phyloP scores from a whole-genome alignment of 2,113 vertebrate genomes.

The Dasyurus viverrinus region DNA sequence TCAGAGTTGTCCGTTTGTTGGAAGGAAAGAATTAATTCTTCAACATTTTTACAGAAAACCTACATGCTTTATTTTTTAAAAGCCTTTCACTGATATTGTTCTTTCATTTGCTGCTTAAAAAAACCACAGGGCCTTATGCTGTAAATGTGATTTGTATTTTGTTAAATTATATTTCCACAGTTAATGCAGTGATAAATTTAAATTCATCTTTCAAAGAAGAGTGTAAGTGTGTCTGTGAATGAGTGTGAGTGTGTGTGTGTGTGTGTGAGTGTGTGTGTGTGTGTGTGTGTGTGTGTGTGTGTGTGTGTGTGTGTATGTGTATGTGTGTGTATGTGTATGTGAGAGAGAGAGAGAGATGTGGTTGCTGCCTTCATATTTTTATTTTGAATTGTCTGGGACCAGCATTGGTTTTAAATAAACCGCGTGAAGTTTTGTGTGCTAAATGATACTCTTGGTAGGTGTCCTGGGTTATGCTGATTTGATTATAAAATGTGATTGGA shows the following conservation, averaged over 20 bases:
- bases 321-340: too few species aligned
- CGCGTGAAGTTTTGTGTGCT: slow-evolving; percentile 74
- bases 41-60: slow-evolving; percentile 67
- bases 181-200: slow-evolving; percentile 70
- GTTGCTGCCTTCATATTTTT: slow-evolving; percentile 77
- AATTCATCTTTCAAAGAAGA: slow-evolving; percentile 75
- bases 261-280: slow-evolving; percentile 63
- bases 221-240: slow-evolving; percentile 53
- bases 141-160: slow-evolving; percentile 85
- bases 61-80: slow-evolving; percentile 80
- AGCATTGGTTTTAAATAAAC: slow-evolving; percentile 79
- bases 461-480: slow-evolving; percentile 62
- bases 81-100: slow-evolving; percentile 81
- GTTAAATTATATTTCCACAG: slow-evolving; percentile 77
- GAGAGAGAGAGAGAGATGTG: slow-evolving; percentile 28
- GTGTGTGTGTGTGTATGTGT: too few species aligned
- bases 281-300: slow-evolving; percentile 66
- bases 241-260: slow-evolving; percentile 70
- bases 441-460: slow-evolving; percentile 60
- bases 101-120: slow-evolving; percentile 84
- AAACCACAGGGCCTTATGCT: slow-evolving; percentile 87
- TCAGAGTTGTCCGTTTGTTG: slow-evolving; percentile 76
- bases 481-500: slow-evolving; percentile 61
- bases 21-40: slow-evolving; percentile 77
- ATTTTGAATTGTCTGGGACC: slow-evolving; percentile 82